Evolutionary conservation across 2,797 vertebrate genomes (phyloP).

Genomic region (Alosa sapidissima): DNA sequence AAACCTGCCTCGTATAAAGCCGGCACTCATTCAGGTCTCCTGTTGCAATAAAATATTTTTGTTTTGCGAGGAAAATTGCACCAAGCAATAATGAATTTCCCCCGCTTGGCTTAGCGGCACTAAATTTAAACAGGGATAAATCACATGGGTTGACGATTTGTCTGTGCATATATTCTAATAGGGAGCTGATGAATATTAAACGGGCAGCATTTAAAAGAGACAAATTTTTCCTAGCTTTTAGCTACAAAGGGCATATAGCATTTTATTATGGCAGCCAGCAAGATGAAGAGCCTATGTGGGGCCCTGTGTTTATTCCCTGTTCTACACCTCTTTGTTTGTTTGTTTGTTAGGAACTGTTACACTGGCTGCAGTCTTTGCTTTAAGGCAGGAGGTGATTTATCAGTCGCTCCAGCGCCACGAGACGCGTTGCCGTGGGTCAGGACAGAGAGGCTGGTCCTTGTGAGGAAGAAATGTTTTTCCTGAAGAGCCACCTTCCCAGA

Average conservation of each 20-base stretch:
- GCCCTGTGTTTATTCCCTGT: constrained; percentile 61
- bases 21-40: constrained; percentile 80
- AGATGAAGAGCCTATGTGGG: constrained; percentile 58
- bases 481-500: not conserved
- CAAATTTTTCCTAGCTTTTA: constrained; percentile 72
- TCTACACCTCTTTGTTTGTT: not conserved
- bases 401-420: not conserved
- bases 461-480: not conserved
- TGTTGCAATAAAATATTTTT: constrained; percentile 80
- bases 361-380: not conserved
- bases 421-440: not conserved
- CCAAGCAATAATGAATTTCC: constrained; percentile 79
- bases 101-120: constrained; percentile 70
- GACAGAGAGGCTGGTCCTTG: not conserved
- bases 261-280: constrained; percentile 70
- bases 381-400: not conserved
- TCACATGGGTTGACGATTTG: constrained; percentile 75
- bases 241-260: constrained; percentile 62
- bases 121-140: constrained; percentile 81
- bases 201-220: constrained; percentile 75
- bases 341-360: not conserved
- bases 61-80: constrained; percentile 80
- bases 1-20: constrained; percentile 73
- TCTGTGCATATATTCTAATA: constrained; percentile 79
- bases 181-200: constrained; percentile 83